Percentiles rank a stretch among this genome's conserved stretches.
Evolutionary conservation across 2,888 invertebrate genomes (phyloP).

Genomic region (Drosophila tripunctata): DNA sequence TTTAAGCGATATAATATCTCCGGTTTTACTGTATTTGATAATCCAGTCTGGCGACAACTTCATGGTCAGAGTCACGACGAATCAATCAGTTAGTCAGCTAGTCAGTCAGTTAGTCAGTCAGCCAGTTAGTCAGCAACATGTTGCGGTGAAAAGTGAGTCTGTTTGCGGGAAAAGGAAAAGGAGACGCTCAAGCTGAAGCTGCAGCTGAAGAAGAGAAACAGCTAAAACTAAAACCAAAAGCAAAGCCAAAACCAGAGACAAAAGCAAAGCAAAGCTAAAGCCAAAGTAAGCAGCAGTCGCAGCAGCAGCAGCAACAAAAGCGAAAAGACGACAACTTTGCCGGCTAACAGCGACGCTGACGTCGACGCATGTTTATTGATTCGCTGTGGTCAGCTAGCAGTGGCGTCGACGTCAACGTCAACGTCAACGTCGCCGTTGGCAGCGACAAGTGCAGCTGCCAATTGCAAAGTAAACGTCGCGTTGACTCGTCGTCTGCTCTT

Average conservation of each 20-base stretch:
- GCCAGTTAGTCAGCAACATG: slow-evolving; percentile 60
- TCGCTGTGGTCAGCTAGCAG: slow-evolving; percentile 66
- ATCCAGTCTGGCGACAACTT: slow-evolving; percentile 41
- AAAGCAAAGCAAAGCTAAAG: slow-evolving; percentile 24
- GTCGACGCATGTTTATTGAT: slow-evolving; percentile 69
- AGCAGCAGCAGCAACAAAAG: slow-evolving; percentile 67
- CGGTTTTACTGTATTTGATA: slow-evolving; percentile 48
- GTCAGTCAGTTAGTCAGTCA: slow-evolving; percentile 31
- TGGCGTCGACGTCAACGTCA: neutral
- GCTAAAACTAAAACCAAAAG: slow-evolving; percentile 19
- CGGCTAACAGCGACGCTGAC: slow-evolving; percentile 22
- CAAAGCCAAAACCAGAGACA: slow-evolving; percentile 27
- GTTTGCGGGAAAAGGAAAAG: slow-evolving; percentile 27
- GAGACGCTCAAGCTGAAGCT: no score
- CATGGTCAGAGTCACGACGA: slow-evolving; percentile 31
- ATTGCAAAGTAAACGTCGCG: slow-evolving; percentile 44
- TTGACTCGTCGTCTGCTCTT: slow-evolving; percentile 21
- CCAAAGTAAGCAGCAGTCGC: slow-evolving; percentile 19
- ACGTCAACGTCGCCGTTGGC: slow-evolving; percentile 3
- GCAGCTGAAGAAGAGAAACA: slow-evolving; percentile 18
- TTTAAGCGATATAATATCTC: slow-evolving; percentile 32
- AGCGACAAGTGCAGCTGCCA: slow-evolving; percentile 58
- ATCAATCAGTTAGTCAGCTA: slow-evolving; percentile 31
- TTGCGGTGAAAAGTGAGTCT: slow-evolving; percentile 73
- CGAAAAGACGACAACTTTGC: slow-evolving; percentile 71